Percentiles rank a stretch among this genome's conserved stretches.
phyloP scores from a whole-genome alignment of 2,888 invertebrate genomes.

The Diaperis boleti region DNA sequence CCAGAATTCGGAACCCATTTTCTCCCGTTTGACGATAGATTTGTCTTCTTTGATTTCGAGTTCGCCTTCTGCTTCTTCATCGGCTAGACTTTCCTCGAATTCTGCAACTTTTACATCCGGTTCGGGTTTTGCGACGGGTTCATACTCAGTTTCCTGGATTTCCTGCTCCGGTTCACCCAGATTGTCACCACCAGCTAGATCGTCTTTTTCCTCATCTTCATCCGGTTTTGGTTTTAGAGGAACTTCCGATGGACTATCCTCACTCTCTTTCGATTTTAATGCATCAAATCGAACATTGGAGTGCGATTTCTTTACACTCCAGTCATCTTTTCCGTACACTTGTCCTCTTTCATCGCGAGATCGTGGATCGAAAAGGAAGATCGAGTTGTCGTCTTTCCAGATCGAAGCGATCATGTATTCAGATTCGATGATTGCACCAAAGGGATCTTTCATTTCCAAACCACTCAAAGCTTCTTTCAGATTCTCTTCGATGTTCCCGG shows the following conservation, averaged over 20 bases:
- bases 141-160: neutral
- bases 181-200: conserved; percentile 26
- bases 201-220: conserved; percentile 27
- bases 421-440: conserved; percentile 55
- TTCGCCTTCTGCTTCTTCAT: conserved; percentile 35
- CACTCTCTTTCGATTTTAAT: no score
- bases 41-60: conserved; percentile 33
- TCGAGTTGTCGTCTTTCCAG: conserved; percentile 59
- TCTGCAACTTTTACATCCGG: neutral
- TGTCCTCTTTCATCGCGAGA: conserved; percentile 60
- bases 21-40: conserved; percentile 4
- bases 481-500: conserved; percentile 48
- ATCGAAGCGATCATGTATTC: conserved; percentile 56
- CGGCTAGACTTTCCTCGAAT: conserved; percentile 16
- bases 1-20: conserved; percentile 56
- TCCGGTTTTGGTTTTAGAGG: conserved; percentile 11
- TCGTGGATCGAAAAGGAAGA: conserved; percentile 62
- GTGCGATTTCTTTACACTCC: conserved; percentile 55
- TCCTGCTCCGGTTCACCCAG: conserved; percentile 3
- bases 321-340: conserved; percentile 61
- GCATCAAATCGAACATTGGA: no score
- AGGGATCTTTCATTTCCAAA: conserved; percentile 32
- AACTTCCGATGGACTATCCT: no score
- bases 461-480: conserved; percentile 46
- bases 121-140: conserved; percentile 2